phyloP scores from a whole-genome alignment of 2,113 vertebrate genomes.

The rat (Rattus norvegicus) region DNA sequence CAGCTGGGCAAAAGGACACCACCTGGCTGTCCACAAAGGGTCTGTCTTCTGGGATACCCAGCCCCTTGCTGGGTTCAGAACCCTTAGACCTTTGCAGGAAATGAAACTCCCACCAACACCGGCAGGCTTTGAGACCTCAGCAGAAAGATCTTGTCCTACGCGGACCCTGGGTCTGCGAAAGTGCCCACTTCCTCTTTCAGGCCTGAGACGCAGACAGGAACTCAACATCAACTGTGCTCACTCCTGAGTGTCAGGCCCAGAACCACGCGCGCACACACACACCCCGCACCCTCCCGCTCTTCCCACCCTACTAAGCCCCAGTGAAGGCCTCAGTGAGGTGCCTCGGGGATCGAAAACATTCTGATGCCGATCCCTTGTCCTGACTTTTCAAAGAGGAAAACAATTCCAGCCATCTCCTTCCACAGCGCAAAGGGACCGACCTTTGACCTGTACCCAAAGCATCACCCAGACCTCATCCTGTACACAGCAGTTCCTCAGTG shows the following conservation, averaged over 20 bases:
- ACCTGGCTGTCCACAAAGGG: background rate
- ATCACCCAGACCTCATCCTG: background rate
- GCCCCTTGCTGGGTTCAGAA: accelerated
- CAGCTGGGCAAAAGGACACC: background rate
- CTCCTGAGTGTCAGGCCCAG: background rate
- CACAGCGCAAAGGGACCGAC: accelerated
- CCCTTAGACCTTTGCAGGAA: accelerated
- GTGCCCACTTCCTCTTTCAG: conserved; percentile 42
- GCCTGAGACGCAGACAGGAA: conserved; percentile 23
- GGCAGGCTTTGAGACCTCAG: background rate
- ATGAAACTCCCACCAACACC: background rate
- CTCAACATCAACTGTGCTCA: background rate
- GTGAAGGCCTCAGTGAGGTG: accelerated
- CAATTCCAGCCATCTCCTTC: accelerated
- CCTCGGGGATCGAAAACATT: accelerated
- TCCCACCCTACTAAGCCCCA: no score
- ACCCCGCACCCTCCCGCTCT: background rate
- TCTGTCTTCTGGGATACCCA: background rate
- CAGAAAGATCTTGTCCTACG: background rate
- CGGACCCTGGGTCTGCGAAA: no score
- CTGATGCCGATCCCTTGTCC: background rate
- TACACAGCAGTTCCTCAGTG: accelerated
- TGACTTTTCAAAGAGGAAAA: background rate
- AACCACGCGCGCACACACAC: no score
- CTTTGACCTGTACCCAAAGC: accelerated